Conservation (phyloP, 1,140 invertebrate genomes). For the Solenopsis invicta region DNA sequence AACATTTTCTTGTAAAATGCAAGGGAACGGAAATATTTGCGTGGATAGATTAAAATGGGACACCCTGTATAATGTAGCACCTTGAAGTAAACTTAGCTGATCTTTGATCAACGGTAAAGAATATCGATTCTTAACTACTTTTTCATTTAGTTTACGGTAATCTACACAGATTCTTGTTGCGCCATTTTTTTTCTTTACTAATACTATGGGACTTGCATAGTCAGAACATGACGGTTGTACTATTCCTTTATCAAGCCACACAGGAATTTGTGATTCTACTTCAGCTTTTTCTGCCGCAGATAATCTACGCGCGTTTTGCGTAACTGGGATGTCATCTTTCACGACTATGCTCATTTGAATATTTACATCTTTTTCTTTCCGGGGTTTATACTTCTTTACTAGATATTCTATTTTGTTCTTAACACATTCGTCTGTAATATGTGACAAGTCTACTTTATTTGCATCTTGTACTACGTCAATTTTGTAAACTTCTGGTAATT, state of each 20-base stretch:
- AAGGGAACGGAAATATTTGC: too few relatives aligned
- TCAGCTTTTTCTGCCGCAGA: not conserved
- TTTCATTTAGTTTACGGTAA: conserved; percentile 21
- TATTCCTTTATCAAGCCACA: conserved; percentile 8
- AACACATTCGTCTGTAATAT: not conserved
- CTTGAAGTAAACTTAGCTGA: not conserved
- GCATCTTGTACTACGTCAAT: not conserved
- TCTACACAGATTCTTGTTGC: conserved; percentile 10
- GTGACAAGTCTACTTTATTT: not conserved
- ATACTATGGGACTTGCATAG: conserved; percentile 20
- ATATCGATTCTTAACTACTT: conserved; percentile 28
- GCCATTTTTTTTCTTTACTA: conserved; percentile 12
- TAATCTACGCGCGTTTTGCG: not conserved
- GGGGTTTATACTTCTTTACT: conserved; percentile 1
- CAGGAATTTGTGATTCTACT: conserved; percentile 30
- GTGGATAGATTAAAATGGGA: too few relatives aligned
- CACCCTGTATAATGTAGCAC: not conserved
- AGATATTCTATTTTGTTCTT: not conserved
- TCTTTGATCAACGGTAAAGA: conserved; percentile 24
- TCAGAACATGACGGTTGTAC: conserved; percentile 20
- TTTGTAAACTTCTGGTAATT: conserved; percentile 10
- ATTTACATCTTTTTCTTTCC: not conserved
- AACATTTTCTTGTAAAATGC: too few relatives aligned
- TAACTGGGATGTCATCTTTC: conserved; percentile 33
- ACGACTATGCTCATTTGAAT: conserved; percentile 1